These are phyloP conservation scores for Crotophaga sulcirostris DNA, from an alignment of 2,113 vertebrate species.

Conservation along the genomic window DNA sequence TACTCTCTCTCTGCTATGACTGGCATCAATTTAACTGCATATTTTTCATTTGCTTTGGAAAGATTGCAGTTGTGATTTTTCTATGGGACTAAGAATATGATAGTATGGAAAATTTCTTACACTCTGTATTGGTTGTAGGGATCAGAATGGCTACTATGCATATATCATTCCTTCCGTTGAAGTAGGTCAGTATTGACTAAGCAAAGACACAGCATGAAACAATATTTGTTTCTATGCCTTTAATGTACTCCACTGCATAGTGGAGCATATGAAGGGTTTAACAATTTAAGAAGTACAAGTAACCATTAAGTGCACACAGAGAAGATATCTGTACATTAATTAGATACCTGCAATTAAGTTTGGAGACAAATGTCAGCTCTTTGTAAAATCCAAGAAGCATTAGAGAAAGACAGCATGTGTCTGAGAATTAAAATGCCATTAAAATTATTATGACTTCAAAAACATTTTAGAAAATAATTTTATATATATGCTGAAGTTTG, in stretches of 20 bases:
- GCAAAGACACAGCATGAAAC: not conserved
- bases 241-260: not conserved
- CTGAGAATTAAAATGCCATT: slow-evolving; percentile 43
- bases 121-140: not conserved
- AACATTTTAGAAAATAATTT: not conserved
- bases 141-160: not conserved
- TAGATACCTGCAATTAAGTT: slow-evolving; percentile 13
- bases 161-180: not conserved
- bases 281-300: not conserved
- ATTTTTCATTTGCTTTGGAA: not conserved
- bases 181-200: not conserved
- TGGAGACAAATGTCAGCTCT: not conserved
- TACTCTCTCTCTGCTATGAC: not conserved
- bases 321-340: slow-evolving; percentile 16
- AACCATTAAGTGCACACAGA: not conserved
- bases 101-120: not conserved
- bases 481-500: not conserved
- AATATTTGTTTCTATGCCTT: not conserved
- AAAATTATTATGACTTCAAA: not conserved
- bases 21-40: not conserved
- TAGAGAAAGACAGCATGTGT: not conserved
- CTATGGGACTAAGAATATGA: not conserved
- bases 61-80: not conserved
- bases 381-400: not conserved
- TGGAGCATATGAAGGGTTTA: not conserved